phyloP scores from a whole-genome alignment of 2,113 vertebrate genomes.

The Colinus virginianus region DNA sequence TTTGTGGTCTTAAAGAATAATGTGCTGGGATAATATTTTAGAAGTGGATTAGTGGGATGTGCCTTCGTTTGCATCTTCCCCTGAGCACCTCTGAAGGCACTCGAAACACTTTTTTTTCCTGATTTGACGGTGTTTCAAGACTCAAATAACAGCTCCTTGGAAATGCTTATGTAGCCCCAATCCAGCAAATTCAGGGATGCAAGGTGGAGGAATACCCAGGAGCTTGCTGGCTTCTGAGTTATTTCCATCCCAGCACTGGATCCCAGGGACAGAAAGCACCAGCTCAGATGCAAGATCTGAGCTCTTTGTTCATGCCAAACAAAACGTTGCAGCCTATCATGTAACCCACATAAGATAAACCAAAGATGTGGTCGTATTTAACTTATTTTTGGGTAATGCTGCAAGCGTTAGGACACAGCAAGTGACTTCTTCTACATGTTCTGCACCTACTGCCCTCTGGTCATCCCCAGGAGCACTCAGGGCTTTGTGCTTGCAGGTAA shows the following conservation, averaged over 20 bases:
- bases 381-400: background rate
- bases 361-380: too few relatives aligned
- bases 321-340: background rate
- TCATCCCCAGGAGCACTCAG: background rate
- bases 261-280: background rate
- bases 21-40: background rate
- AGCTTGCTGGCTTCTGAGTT: background rate
- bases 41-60: background rate
- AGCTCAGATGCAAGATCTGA: background rate
- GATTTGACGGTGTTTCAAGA: background rate
- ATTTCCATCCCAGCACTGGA: background rate
- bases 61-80: background rate
- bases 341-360: too few relatives aligned
- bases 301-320: background rate
- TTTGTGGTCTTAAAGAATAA: background rate
- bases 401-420: background rate
- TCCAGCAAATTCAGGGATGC: background rate
- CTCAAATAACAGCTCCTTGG: background rate
- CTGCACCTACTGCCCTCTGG: background rate
- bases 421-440: background rate
- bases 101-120: background rate
- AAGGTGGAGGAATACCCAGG: background rate
- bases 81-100: background rate
- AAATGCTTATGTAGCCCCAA: background rate
- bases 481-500: conserved; percentile 12